A percentile compares a stretch with the other conserved stretches of the same genome.
Evolutionary conservation across 2,888 invertebrate species (phyloP).

Genomic region (Agrilus biguttatus): DNA sequence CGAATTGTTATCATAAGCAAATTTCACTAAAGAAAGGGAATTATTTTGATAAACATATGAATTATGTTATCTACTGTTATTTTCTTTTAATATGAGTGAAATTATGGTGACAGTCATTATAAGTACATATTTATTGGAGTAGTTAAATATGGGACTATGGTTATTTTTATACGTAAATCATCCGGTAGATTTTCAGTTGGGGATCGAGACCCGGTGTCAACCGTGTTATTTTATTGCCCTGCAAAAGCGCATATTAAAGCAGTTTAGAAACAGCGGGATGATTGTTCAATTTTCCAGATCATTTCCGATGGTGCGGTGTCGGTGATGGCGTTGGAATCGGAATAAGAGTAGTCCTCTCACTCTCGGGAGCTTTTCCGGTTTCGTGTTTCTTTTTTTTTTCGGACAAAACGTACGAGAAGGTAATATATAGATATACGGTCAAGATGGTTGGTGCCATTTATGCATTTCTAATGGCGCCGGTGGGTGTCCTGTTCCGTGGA

Average conservation of each 20-base stretch:
- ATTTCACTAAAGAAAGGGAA: too few relatives aligned
- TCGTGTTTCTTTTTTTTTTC: constrained; percentile 17
- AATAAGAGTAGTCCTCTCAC: too few relatives aligned
- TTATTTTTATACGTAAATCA: too few relatives aligned
- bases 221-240: neutral
- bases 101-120: too few relatives aligned
- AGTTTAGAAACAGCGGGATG: constrained; percentile 9
- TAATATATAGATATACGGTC: constrained; percentile 23
- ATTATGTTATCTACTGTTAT: too few relatives aligned
- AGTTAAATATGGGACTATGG: too few relatives aligned
- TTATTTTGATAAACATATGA: too few relatives aligned
- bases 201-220: neutral
- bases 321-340: neutral
- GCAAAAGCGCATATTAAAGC: constrained; percentile 11
- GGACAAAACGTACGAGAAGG: constrained; percentile 3
- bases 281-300: constrained; percentile 18
- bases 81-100: too few relatives aligned
- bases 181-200: too few relatives aligned
- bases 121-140: too few relatives aligned
- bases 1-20: too few relatives aligned
- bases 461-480: constrained; percentile 30
- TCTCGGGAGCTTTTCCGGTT: too few relatives aligned
- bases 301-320: constrained; percentile 8
- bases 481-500: constrained; percentile 27
- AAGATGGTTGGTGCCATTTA: constrained; percentile 23